Evolutionary conservation across 2,888 invertebrate genomes (phyloP).

Genomic region (Protonemura montana): DNA sequence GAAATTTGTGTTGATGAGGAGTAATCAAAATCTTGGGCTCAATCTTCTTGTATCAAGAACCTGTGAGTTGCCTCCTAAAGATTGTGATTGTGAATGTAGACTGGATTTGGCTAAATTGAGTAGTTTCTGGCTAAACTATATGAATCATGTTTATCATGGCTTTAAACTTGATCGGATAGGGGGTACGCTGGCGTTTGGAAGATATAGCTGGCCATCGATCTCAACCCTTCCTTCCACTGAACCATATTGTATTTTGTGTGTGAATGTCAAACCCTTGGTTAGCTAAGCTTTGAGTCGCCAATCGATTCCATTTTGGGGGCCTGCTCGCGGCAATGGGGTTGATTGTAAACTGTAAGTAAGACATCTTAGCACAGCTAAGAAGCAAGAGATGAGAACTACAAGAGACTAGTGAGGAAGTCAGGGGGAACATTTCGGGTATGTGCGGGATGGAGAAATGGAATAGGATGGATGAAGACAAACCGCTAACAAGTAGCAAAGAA

Average conservation of each 20-base stretch:
- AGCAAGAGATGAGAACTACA: background rate
- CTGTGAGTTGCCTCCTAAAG: background rate
- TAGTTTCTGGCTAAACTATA: background rate
- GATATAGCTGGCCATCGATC: too few relatives aligned
- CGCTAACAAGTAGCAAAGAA: constrained; percentile 41
- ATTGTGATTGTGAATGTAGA: background rate
- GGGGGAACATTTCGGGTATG: background rate
- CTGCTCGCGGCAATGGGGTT: too few relatives aligned
- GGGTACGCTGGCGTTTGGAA: too few relatives aligned
- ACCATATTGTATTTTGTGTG: background rate
- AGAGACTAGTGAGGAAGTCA: constrained; percentile 13
- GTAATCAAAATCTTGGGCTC: background rate
- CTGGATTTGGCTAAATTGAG: background rate
- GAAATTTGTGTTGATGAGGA: background rate
- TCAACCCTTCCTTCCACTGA: too few relatives aligned
- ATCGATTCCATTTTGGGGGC: background rate
- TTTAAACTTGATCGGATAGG: too few relatives aligned
- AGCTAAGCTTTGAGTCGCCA: background rate
- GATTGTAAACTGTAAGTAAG: background rate
- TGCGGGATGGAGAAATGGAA: constrained; percentile 4
- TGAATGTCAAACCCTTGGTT: background rate
- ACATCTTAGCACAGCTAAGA: background rate
- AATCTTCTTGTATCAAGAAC: background rate
- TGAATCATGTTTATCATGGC: background rate
- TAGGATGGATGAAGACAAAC: constrained; percentile 27